Percentiles rank a stretch among this genome's conserved stretches.
Conservation (phyloP, 2,888 invertebrate species). For the Antheraea assamensis region DNA sequence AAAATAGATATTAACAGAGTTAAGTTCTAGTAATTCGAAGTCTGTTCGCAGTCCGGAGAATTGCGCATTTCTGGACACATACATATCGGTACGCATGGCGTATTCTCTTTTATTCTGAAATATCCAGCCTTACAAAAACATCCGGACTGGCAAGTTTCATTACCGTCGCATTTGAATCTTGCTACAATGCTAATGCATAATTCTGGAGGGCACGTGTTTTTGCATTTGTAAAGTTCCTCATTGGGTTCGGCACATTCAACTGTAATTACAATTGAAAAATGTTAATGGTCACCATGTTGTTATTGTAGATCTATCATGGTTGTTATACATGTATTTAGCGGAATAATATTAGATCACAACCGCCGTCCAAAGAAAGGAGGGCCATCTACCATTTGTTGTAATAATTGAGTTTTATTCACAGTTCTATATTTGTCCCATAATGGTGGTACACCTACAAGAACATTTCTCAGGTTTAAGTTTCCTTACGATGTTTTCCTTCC, state of each 20-base stretch:
- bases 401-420: too few species aligned
- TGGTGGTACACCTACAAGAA: too few species aligned
- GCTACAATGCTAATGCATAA: constrained; percentile 35
- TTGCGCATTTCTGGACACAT: constrained; percentile 33
- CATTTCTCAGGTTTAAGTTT: too few species aligned
- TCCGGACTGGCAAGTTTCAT: constrained; percentile 29
- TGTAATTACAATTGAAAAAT: constrained; percentile 4
- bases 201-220: constrained; percentile 41
- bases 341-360: too few species aligned
- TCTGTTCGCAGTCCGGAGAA: constrained; percentile 23
- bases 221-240: constrained; percentile 35
- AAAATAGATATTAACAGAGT: neutral
- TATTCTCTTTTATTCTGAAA: constrained; percentile 30
- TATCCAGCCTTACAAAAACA: constrained; percentile 46
- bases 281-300: neutral
- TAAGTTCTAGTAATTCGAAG: neutral
- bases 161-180: constrained; percentile 30
- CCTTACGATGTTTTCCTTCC: too few species aligned
- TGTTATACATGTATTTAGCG: too few species aligned
- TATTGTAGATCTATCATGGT: too few species aligned
- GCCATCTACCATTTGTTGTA: too few species aligned
- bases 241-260: constrained; percentile 23
- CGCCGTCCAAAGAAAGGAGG: too few species aligned
- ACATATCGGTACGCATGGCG: constrained; percentile 40
- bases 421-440: too few species aligned